Evolutionary conservation across 2,888 invertebrate genomes (phyloP), one percentile per base, ranked within the genome.

Genomic region (Drosophila sordidula): DNA sequence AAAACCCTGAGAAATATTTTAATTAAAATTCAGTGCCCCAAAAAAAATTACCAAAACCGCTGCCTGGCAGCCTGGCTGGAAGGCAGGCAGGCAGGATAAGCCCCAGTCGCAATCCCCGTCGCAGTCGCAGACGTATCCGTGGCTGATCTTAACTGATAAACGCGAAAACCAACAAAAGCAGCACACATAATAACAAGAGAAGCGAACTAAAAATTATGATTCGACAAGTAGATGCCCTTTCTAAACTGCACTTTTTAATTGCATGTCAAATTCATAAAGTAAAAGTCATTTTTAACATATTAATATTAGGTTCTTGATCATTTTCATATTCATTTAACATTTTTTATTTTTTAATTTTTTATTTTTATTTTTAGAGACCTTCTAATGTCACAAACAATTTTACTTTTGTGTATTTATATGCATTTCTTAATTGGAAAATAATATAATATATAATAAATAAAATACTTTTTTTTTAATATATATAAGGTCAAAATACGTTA

Each of bases 1-100:
- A 70, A 86, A 79, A 69, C 77, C 85, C 81, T 85, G 85, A 89
- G 85, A 85, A 85, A 89, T 85, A 85, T 85, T 85, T 85, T 85
- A 85, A 85, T 85, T 85, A 85, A 85, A 89, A 85, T 89, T 85
- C 89, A 80, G 70, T 73, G 87, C 76, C 71, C 78, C 70, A 45
- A 63, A 78, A 66, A 73, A 70, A 74, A 85, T 77, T 76, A 71
- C 75, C 72, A 73, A 86, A 75, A 80, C 70, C 72, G 58, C 86
- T 70, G 58, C 56, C 47, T 9, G 46, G 22, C 76, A 55, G 44
- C 45, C 61, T 39, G 55, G 25, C 47, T 51, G 54, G 58, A 64
- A 75, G 63, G 45, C 77, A 78, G 75, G 75, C 61, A 45, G 44
- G 36, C 47, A 69, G 52, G 69, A 87, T 85, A 81, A 87, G 66